Base-by-base conservation (phyloP, 2,888 invertebrate species). In the Noctua pronuba region DNA sequence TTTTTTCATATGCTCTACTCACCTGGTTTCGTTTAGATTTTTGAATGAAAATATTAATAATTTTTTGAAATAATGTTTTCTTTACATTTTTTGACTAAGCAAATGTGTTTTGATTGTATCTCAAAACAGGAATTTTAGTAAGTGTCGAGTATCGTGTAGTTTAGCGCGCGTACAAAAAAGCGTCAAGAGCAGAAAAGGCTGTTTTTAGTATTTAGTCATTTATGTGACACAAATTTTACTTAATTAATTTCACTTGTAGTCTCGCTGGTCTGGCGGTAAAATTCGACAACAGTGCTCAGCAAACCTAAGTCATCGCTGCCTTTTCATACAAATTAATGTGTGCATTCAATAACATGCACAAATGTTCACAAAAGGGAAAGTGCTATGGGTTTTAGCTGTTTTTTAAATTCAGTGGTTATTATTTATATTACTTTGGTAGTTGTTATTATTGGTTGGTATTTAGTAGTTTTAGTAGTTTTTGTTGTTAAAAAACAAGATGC, bases 401-500 rank as follows among this genome's bases (percentile, higher is more conserved):
- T 65, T 44, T 55, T n/a, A 0, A 10, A n/a, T 60, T 46, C 49
- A 35, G 2, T 62, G 2, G 8, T 41, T 49, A n/a, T 44, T 35
- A 24, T 60, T 60, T 3, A 16, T 75, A 46, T 58, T 58, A 21
- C 18, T 75, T 58, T 35, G 16, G 21, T 44, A 31, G 31, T 38
- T 73, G 41, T 44, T 46, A 76, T 67, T 31, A 24, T 74, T 52
- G 11, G 31, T 62, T 16, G 16, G 31, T 16, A n/a, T 81, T 49
- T 49, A n/a, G n/a, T 60, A 0, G 28, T 62, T 78, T 81, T 81
- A 80, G 52, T 81, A 35, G 18, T 28, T 44, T 38, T 73, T 44
- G 1, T 81, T 44, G 35, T 73, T 73, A 55, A 55, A 78, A 73
- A 46, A 11, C 62, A 64, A 74, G 62, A 78, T 73, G 74, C 82